These are phyloP conservation scores for Crenichthys baileyi DNA, from an alignment of 2,797 vertebrate genomes.

Conservation along the genomic window DNA sequence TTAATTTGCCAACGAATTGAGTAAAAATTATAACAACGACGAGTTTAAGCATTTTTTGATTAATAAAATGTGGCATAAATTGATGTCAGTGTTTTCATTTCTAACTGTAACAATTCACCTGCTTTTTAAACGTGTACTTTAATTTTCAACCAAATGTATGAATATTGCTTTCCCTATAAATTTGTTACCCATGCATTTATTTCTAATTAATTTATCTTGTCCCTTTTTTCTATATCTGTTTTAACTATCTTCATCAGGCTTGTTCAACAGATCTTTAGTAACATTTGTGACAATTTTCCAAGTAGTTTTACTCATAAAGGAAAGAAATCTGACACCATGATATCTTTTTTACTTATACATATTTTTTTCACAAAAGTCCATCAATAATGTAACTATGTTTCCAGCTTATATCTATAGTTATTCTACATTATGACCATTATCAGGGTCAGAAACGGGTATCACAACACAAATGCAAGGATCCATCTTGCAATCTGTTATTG, in stretches of 20 bases:
- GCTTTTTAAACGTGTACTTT: not conserved
- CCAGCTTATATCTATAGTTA: not conserved
- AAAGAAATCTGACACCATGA: not conserved
- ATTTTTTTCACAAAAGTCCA: not conserved
- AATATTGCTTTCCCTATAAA: not conserved
- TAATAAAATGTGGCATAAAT: not conserved
- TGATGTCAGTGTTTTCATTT: not conserved
- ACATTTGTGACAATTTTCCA: not conserved
- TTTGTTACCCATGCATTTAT: not conserved
- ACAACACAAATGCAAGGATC: not conserved
- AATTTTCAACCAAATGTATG: not conserved
- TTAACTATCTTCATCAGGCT: not conserved
- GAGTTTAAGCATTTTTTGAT: not conserved
- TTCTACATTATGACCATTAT: not conserved
- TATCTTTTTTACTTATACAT: no score
- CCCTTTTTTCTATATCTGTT: not conserved
- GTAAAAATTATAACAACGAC: not conserved
- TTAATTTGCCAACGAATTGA: not conserved
- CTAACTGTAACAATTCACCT: not conserved
- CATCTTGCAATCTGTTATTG: not conserved
- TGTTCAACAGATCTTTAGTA: not conserved
- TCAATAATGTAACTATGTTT: not conserved
- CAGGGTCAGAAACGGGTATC: not conserved
- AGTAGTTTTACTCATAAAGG: not conserved
- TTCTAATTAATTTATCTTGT: not conserved